Base-by-base conservation (phyloP, 1,140 invertebrate genomes). In the Lucilia sericata region DNA sequence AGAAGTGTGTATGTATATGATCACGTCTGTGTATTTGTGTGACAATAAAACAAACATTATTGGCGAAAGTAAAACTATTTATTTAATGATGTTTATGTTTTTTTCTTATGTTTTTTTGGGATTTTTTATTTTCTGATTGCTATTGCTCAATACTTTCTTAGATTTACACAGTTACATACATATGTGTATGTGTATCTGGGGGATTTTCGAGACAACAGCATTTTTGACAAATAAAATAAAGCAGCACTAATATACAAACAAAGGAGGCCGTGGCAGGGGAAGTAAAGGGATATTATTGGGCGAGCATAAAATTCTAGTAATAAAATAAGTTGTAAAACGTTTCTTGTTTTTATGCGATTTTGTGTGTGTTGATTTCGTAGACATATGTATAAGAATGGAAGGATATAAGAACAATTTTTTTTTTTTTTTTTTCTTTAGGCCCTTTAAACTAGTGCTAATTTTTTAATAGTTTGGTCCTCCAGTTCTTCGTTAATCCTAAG, bases 61-160 rank as follows among this genome's bases (percentile, higher is more conserved):
- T 34, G 13, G 25, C 74, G 74, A 75, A 75, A 75, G 74, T 75
- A 30, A 75, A 75, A 75, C 74, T 75, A 75, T 75, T 75, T 75
- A 75, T 75, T 25, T 74, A 74, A 74, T 74, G 70, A 74, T 74
- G 70, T 25, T 74, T 74, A 74, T 74, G n/a, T 74, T 19, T 74
- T 19, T 42, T 42, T 10, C 42, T 25, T 30, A 5, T 25, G 10
- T 30, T 74, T 74, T 25, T 70, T n/a, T n/a, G n/a, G n/a, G n/a
- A n/a, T n/a, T 70, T n/a, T 74, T 25, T 74, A 12, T 74, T 74
- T 25, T 74, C 25, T 25, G 70, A 25, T 19, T 30, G 25, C n/a
- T 25, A 74, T 30, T 7, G n/a, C 70, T 30, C 42, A 42, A 42
- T 42, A 42, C 42, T 42, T 42, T 2, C 2, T 42, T 42, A 30